Base-by-base conservation (phyloP, 1,140 invertebrate species). In the Thaumatotibia leucotreta region DNA sequence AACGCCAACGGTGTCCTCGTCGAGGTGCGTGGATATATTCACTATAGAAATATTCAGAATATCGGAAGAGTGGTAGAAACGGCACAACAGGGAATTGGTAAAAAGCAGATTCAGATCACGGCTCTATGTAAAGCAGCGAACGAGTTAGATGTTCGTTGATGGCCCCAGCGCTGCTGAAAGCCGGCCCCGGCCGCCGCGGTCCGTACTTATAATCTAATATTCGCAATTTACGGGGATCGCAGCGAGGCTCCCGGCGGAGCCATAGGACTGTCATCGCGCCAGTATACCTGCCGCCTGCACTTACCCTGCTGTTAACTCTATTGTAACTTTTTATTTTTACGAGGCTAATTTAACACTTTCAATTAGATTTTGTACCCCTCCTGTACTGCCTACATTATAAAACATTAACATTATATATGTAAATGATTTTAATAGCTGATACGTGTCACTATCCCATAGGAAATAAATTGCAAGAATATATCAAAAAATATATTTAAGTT, bases 201-300 rank as follows among this genome's bases (percentile, higher is more conserved):
- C 80, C 81, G 83, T 83, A 88, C 84, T 89, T 89, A 89, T 89
- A 88, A 89, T 88, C 85, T 89, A 89, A 89, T 89, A 89, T 89
- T 89, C 84, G 83, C 85, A 89, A 89, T 89, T 88, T 87, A 88
- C 85, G 84, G 81, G 85, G 84, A 87, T 89, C 87, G 84, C 83
- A 75, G 71, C 75, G 82, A 76, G 69, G 77, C 72, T 73, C 85
- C 83, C 63, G 63, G 45, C 84, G 87, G 85, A 84, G 76, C 79
- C 74, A 73, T 88, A 82, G 70, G 73, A 77, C 83, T 89, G 85
- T 89, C 86, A 87, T 86, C 87, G 76, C 76, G 69, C 75, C 70
- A 35, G 61, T 69, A 72, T 84, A 83, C 84, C 81, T 84, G 77
- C 83, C 75, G 74, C 73, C 63, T 81, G 80, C 83, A 84, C 77